Evolutionary conservation across 1,140 invertebrate genomes (phyloP), one percentile per base, ranked within the genome.

Genomic region (Calliopsis andreniformis): DNA sequence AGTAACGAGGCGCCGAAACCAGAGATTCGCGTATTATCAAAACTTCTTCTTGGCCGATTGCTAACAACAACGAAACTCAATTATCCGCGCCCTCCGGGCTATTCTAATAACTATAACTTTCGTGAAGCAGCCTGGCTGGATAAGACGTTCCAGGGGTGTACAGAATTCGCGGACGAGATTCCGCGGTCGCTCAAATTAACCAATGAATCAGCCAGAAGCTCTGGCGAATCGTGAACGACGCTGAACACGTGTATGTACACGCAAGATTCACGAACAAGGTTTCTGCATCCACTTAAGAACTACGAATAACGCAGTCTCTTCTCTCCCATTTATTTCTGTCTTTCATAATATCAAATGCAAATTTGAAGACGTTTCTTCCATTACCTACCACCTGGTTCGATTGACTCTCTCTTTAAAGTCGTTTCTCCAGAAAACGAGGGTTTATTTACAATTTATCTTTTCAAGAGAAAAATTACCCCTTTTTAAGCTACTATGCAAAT

Each of bases 141-240:
- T 66, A 63, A 71, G 80, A 71, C 30, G 39, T 51, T 28, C 10
- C 16, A 23, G 10, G 16, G 18, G 35, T 23, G 45, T 7, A 32
- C 49, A 28, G 32, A 61, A 67, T 72, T 64, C 20, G 16, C 20
- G 20, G 7, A n/a, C 39, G 67, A 20, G 53, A 85, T 82, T 59
- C 53, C 25, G 71, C 35, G 79, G 63, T 77, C 51, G 61, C 30
- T 69, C 35, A 32, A 79, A 85, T 84, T 85, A 82, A 62, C 47
- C 53, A 53, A 53, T 77, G 83, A 82, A 72, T 85, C 84, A 82
- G 28, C 71, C 63, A 42, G 55, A 78, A 69, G 56, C 43, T 0
- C 28, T 1, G 23, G 10, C 61, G 49, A 42, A 58, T 55, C 55
- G 16, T 49, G 35, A 45, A 28, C 63, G n/a, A 5, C 28, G 35